Base-by-base conservation (phyloP, 2,797 vertebrate species). In the Lemur catta region DNA sequence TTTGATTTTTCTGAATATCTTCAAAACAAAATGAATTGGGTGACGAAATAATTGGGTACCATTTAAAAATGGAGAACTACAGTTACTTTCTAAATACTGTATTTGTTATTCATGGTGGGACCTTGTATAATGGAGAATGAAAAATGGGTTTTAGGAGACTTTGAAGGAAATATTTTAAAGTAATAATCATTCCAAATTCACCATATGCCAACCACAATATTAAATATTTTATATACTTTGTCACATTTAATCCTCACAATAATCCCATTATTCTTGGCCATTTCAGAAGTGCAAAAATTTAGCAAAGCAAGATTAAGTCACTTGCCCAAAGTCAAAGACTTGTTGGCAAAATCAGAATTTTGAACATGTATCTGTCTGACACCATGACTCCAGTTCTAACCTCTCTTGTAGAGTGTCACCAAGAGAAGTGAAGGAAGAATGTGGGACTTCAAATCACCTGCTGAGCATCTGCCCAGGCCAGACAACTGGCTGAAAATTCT, bases 381-480 rank as follows among this genome's bases (percentile, higher is more conserved):
- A 3, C 28, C 22, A 2, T 50, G 38, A 43, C 18, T 13, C 50
- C 15, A 5, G 26, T 7, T 55, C 50, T 48, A 50, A 18, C 14
- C 18, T 75, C 46, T 52, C 1, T 7, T 0, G 0, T 11, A 22
- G 63, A 5, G 12, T 43, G 14, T 30, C 4, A 8, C 7, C 15
- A 65, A 26, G 67, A 72, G 26, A 46, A n/a, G 26, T 1, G 18
- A 26, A 6, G 26, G 24, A 30, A 72, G 14, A 46, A 59, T 0
- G 14, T 52, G 55, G 17, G 33, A 33, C 50, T 38, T 38, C 38
- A 33, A 43, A 76, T 24, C 12, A 6, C 26, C 17, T 35, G 20
- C 28, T 43, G 52, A 33, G 43, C 30, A 74, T 24, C 8, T 1
- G 3, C 63, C 28, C 11, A 57, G 2, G 50, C 12, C n/a, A 43